These are phyloP conservation scores for Temnothorax nylanderi DNA, from an alignment of 1,140 invertebrate species.

Conservation along the genomic window DNA sequence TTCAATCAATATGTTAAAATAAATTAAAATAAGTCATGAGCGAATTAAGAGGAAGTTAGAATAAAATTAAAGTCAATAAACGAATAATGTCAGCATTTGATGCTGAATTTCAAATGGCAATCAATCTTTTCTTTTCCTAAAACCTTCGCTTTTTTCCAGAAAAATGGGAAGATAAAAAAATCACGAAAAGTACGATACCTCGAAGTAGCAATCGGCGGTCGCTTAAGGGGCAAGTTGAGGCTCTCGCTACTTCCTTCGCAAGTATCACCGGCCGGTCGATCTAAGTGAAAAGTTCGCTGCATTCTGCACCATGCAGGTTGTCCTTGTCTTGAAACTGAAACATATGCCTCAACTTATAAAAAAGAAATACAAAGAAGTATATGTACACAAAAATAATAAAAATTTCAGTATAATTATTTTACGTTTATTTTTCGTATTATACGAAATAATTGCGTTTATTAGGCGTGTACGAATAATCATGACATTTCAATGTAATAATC, in stretches of 20 bases:
- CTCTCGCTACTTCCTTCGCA: conserved; percentile 11
- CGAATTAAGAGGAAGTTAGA: not conserved
- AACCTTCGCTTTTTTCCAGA: not conserved
- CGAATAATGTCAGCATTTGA: not conserved
- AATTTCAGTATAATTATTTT: not conserved
- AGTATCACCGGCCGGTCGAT: not conserved
- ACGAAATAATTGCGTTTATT: not conserved
- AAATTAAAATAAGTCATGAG: not conserved
- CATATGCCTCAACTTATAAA: not conserved
- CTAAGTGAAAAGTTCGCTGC: conserved; percentile 40
- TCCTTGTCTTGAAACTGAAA: not conserved
- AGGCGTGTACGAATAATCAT: not conserved
- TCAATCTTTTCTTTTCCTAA: not conserved
- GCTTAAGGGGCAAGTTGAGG: conserved; percentile 1
- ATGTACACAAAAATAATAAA: not conserved
- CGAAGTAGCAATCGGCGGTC: conserved; percentile 1
- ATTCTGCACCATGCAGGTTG: not conserved
- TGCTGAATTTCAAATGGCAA: not conserved
- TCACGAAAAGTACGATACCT: not conserved
- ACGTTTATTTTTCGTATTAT: not conserved
- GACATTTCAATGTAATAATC: not conserved
- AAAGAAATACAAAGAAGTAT: not conserved
- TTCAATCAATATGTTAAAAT: not conserved
- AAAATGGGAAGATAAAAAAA: not conserved
- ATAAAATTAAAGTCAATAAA: not conserved